These are phyloP conservation scores for Pipistrellus kuhlii DNA, from an alignment of 2,797 vertebrate genomes.

Conservation along the genomic window DNA sequence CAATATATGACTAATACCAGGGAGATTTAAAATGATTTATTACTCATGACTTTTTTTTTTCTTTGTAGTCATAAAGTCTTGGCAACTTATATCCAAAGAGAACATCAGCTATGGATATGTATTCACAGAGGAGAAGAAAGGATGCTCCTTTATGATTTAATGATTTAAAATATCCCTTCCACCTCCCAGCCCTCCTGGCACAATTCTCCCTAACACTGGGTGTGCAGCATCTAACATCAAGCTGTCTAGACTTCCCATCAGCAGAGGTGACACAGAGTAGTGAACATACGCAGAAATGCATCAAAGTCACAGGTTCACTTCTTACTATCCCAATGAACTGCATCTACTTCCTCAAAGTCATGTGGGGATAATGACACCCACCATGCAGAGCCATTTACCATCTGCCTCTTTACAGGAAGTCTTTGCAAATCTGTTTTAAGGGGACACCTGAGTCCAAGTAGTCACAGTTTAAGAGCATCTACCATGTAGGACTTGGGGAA, in stretches of 20 bases:
- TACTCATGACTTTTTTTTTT: background rate
- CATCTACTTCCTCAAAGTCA: background rate
- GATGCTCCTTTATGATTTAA: background rate
- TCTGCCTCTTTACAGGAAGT: background rate
- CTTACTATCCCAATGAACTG: background rate
- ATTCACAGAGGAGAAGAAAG: background rate
- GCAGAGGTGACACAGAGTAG: rapidly evolving
- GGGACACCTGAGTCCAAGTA: background rate
- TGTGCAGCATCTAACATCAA: background rate
- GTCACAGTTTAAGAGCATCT: background rate
- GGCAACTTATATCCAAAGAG: background rate
- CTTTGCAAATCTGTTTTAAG: background rate
- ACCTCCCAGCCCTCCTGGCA: background rate
- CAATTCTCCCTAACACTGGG: background rate
- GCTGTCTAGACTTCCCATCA: too few species aligned
- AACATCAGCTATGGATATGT: background rate
- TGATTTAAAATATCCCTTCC: background rate
- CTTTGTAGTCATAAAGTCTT: background rate
- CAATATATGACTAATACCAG: background rate
- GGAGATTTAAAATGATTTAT: background rate
- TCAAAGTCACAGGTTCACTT: background rate
- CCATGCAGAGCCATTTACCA: too few species aligned
- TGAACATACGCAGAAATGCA: background rate
- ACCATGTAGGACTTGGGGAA: background rate
- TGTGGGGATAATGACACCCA: background rate